Percentiles rank a stretch among this genome's conserved stretches.
These are phyloP conservation scores for Micromussa lordhowensis DNA, from an alignment of 92 coral and sea anemone genomes.

Conservation along the genomic window DNA sequence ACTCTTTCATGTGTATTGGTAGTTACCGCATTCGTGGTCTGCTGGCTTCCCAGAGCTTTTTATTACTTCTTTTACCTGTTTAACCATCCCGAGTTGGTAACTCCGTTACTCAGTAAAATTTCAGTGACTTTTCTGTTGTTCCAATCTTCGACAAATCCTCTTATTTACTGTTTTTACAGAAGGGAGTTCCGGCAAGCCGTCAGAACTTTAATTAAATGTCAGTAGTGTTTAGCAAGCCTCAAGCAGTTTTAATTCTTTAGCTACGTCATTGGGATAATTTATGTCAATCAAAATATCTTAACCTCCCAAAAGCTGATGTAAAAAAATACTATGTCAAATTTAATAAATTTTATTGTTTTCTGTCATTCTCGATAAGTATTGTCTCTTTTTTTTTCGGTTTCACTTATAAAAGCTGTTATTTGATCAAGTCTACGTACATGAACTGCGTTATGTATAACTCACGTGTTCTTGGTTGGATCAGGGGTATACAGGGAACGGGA, in stretches of 20 bases:
- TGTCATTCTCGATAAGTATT: too few species aligned
- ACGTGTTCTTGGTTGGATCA: too few species aligned
- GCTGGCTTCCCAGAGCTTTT: slow-evolving; percentile 76
- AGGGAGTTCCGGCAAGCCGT: slow-evolving; percentile 75
- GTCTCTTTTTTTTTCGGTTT: too few species aligned
- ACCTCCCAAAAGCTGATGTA: not conserved
- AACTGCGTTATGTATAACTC: too few species aligned
- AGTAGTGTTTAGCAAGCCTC: not conserved
- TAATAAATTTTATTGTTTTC: too few species aligned
- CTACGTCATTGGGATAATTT: not conserved
- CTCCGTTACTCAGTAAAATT: slow-evolving; percentile 55
- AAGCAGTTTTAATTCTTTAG: not conserved
- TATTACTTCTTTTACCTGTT: slow-evolving; percentile 47
- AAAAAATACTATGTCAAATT: not conserved
- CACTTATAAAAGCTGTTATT: too few species aligned
- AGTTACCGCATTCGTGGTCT: slow-evolving; percentile 47
- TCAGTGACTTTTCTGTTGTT: slow-evolving; percentile 69
- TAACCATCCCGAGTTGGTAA: slow-evolving; percentile 47
- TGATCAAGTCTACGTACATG: too few species aligned
- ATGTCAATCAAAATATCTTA: not conserved
- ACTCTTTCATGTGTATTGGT: slow-evolving; percentile 69
- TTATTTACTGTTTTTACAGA: slow-evolving; percentile 78
- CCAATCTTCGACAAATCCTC: slow-evolving; percentile 73
- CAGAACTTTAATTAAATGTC: slow-evolving; percentile 42
- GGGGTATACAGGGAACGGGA: too few species aligned